Evolutionary conservation across 2,888 invertebrate genomes (phyloP).

Genomic region (Acholoe squamosa): DNA sequence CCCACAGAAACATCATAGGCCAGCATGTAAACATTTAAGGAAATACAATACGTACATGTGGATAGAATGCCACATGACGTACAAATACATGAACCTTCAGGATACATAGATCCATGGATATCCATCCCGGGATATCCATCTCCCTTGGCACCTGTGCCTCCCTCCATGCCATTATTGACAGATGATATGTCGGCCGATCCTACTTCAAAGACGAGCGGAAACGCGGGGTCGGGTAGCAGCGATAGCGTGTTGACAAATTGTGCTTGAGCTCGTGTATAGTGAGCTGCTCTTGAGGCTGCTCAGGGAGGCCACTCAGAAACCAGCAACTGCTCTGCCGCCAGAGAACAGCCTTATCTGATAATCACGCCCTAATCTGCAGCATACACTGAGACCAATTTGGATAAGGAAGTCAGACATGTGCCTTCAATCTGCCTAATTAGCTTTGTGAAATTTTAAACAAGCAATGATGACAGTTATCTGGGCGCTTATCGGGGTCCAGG

Average conservation of each 20-base stretch:
- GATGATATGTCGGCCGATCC: too few species aligned
- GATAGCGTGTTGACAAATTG: background rate
- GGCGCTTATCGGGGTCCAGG: background rate
- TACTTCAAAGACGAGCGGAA: background rate
- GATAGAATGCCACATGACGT: too few species aligned
- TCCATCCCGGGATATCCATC: too few species aligned
- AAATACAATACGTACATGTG: too few species aligned
- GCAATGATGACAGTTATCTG: background rate
- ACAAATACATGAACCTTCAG: too few species aligned
- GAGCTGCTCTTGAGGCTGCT: background rate
- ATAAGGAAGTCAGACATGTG: conserved; percentile 29
- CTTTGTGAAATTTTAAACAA: conserved; percentile 31
- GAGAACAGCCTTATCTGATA: background rate
- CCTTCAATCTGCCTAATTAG: conserved; percentile 46
- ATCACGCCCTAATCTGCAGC: background rate
- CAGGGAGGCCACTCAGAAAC: background rate
- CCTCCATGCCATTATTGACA: too few species aligned
- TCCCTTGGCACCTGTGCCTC: too few species aligned
- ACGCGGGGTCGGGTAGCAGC: background rate
- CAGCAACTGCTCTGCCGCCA: background rate
- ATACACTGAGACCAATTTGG: background rate
- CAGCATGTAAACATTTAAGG: too few species aligned
- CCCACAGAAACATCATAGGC: too few species aligned
- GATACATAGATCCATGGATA: too few species aligned
- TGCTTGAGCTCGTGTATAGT: background rate